Evolutionary conservation across 2,113 vertebrate species (phyloP), one percentile per base, ranked within the genome.

Genomic region (Sprattus sprattus): DNA sequence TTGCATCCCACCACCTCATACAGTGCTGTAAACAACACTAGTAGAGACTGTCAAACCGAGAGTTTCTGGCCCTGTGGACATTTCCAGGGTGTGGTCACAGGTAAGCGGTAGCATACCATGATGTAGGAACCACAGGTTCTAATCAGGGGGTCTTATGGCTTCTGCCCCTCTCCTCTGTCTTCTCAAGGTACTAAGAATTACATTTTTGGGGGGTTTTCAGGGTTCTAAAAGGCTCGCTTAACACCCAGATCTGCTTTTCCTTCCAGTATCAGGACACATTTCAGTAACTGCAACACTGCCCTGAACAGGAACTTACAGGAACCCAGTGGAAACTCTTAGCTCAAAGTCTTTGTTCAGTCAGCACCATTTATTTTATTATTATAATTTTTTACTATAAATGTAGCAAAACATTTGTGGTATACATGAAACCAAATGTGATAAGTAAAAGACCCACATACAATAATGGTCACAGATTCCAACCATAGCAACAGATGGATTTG

Each of bases 271-370:
- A 54, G 52, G 52, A 54, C 52, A 20, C 52, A 75, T 75, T 39
- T 13, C 67, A 32, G 71, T 78, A 15, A 32, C 25, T 16, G 28
- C 32, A 78, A 39, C 13, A 78, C 10, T 32, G 4, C 13, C 71
- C 4, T 78, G 11, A 71, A 71, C 20, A 22, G 4, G n/a, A 71
- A 71, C 25, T 28, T 16, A 16, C 6, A 32, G 71, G 10, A 78
- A 64, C 60, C 60, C 60, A 8, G 8, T 25, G 22, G n/a, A 83
- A 89, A 85, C 88, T 81, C 83, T 64, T 25, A 25, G 89, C 88
- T 85, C 47, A 75, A 78, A 78, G 10, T 18, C 4, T 39, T 32
- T 78, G 25, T 78, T 2, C 39, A 85, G 39, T 84, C 83, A 85
- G 67, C 84, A 54, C 71, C 71, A 78, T 80, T 78, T 78, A 78